A percentile compares a stretch with the other conserved stretches of the same genome.
phyloP scores from a whole-genome alignment of 2,888 invertebrate genomes.

The Kryphioiulus occultus region DNA sequence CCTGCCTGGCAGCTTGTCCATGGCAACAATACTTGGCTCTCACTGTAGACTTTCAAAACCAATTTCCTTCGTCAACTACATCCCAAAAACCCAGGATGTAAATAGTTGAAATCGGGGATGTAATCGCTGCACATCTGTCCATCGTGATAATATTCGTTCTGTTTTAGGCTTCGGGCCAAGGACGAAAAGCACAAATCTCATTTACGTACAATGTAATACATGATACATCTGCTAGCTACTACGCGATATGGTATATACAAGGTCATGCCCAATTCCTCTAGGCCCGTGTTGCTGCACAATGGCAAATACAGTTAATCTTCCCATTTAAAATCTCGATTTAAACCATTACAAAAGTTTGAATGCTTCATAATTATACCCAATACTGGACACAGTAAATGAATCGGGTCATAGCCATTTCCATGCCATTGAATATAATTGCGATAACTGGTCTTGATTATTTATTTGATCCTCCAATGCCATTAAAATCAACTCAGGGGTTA shows the following conservation, averaged over 20 bases:
- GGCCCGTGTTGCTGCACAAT: background rate
- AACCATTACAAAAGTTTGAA: background rate
- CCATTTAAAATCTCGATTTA: conserved; percentile 7
- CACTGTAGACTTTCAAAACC: background rate
- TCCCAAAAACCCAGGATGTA: conserved; percentile 26
- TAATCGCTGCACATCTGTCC: conserved; percentile 28
- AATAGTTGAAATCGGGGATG: background rate
- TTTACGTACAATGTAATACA: conserved; percentile 35
- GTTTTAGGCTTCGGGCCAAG: background rate
- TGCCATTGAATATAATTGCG: background rate
- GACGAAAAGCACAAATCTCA: background rate
- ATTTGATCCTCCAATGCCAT: background rate
- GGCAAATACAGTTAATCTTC: conserved; percentile 24
- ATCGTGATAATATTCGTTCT: background rate
- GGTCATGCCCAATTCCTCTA: background rate
- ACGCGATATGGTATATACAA: background rate
- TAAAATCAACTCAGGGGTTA: background rate
- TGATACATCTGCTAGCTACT: background rate
- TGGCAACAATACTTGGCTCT: background rate
- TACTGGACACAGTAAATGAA: background rate
- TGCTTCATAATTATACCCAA: background rate
- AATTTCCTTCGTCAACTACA: conserved; percentile 11
- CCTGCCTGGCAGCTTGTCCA: background rate
- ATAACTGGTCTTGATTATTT: background rate
- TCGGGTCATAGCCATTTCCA: background rate